Conservation (phyloP, 2,113 vertebrate genomes). For the Callipepla squamata region DNA sequence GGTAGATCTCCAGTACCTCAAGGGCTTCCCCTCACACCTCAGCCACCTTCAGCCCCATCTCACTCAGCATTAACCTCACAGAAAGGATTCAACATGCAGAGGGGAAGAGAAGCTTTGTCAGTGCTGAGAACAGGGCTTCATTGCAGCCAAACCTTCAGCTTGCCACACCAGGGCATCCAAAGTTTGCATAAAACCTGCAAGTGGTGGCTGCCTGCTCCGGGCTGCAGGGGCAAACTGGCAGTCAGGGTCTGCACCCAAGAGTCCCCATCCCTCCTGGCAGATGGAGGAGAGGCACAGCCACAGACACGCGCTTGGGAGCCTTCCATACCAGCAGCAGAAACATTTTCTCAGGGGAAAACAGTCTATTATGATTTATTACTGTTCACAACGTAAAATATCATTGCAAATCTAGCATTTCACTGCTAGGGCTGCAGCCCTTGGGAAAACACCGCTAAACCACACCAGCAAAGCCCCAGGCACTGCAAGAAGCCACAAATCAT, state of each 20-base stretch:
- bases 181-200: not conserved
- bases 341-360: not conserved
- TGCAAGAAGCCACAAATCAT: not conserved
- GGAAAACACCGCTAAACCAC: not conserved
- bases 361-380: not conserved
- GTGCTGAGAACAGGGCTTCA: not conserved
- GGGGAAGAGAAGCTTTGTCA: not conserved
- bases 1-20: rapidly evolving
- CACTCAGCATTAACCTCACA: rapidly evolving
- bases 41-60: not conserved
- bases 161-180: no score
- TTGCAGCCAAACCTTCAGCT: not conserved
- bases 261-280: not conserved
- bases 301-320: not conserved
- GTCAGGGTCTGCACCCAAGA: rapidly evolving
- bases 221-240: not conserved
- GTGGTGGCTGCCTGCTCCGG: rapidly evolving
- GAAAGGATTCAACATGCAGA: not conserved
- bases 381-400: not conserved
- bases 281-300: not conserved
- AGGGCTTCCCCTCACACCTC: not conserved
- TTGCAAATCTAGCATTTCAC: not conserved
- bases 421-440: not conserved
- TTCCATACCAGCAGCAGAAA: not conserved
- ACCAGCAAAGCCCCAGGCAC: rapidly evolving